Percentiles rank a stretch among this genome's conserved stretches.
These are phyloP conservation scores for Aspidiotus rigidus DNA, from an alignment of 2,888 invertebrate genomes.

Conservation along the genomic window DNA sequence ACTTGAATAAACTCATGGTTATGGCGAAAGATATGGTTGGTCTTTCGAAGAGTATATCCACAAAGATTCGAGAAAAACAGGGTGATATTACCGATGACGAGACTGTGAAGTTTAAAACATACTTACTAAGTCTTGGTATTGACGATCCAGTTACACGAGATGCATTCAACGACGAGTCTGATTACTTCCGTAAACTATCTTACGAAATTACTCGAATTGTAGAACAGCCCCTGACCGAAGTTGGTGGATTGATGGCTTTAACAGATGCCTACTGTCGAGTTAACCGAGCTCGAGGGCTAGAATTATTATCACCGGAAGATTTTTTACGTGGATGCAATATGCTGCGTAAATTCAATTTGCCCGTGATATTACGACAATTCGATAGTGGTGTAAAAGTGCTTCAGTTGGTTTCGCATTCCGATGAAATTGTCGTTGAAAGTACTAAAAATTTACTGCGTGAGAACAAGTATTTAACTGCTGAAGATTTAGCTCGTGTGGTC, in stretches of 20 bases:
- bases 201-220: conserved; percentile 76
- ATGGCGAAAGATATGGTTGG: conserved; percentile 92
- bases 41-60: conserved; percentile 82
- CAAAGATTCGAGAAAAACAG: conserved; percentile 85
- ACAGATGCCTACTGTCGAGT: conserved; percentile 95
- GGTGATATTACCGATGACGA: conserved; percentile 96
- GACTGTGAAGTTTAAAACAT: conserved; percentile 90
- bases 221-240: conserved; percentile 69
- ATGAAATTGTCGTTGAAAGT: conserved; percentile 58
- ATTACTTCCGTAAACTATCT: conserved; percentile 50
- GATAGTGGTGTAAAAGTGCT: conserved; percentile 93
- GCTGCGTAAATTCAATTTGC: conserved; percentile 54
- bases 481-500: conserved; percentile 71
- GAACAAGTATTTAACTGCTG: conserved; percentile 66
- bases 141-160: conserved; percentile 96
- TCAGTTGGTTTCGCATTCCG: conserved; percentile 67
- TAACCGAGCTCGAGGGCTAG: conserved; percentile 90
- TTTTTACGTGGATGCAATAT: conserved; percentile 77
- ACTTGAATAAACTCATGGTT: conserved; percentile 84
- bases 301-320: conserved; percentile 94
- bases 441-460: conserved; percentile 43
- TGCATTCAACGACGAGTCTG: conserved; percentile 47
- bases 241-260: conserved; percentile 92
- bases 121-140: conserved; percentile 91
- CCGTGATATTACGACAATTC: conserved; percentile 71